Evolutionary conservation across 37 sponge, comb jelly and placozoan species (phyloP).

Genomic region (Oscarella lobularis): DNA sequence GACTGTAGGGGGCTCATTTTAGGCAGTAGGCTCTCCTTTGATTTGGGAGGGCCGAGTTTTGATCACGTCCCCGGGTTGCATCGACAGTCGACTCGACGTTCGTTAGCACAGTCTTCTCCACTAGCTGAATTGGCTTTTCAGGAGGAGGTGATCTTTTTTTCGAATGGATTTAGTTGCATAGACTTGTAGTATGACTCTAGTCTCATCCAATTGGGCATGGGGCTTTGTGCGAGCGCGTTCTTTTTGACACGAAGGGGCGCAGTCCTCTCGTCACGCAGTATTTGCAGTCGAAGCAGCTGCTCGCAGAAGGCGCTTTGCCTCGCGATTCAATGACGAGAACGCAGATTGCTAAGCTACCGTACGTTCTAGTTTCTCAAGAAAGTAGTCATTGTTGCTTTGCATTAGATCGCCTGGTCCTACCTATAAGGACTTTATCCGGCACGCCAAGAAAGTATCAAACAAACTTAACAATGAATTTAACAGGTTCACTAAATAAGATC

Average conservation of each 20-base stretch:
- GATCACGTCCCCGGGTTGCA: too few relatives aligned
- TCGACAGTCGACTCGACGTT: too few relatives aligned
- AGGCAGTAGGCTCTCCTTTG: too few relatives aligned
- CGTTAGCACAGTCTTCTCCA: too few relatives aligned
- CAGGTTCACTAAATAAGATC: background rate
- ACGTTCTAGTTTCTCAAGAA: too few relatives aligned
- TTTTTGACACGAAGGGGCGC: background rate
- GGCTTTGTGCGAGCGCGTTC: background rate
- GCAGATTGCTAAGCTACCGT: background rate
- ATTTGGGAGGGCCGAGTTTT: too few relatives aligned
- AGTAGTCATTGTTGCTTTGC: too few relatives aligned
- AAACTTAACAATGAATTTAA: background rate
- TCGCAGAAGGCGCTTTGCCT: background rate
- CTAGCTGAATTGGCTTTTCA: too few relatives aligned
- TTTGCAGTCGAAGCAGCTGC: background rate
- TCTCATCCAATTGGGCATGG: background rate
- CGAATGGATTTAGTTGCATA: too few relatives aligned
- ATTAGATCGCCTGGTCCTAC: background rate
- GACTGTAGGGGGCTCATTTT: too few relatives aligned
- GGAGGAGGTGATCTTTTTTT: too few relatives aligned
- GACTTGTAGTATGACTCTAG: too few relatives aligned
- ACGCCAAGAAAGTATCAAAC: background rate
- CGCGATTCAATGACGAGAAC: background rate
- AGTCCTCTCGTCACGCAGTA: background rate
- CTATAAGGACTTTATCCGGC: background rate